Evolutionary conservation across 2,888 invertebrate species (phyloP), one percentile per base, ranked within the genome.

Genomic region (Campopleginae sp.): DNA sequence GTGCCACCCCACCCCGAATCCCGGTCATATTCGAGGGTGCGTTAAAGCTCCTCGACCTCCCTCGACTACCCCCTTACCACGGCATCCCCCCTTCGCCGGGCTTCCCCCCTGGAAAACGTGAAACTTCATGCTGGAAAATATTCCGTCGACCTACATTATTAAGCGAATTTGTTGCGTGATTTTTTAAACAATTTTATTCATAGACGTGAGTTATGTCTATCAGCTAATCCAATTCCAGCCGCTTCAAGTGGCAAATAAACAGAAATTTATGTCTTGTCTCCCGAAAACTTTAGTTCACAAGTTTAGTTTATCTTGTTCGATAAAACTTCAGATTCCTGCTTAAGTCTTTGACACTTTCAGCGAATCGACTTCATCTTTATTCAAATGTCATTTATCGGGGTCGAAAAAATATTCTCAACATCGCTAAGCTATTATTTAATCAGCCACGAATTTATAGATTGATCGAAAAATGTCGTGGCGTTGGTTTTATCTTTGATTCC

Each of bases 31-130:
- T 79, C 78, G 78, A 74, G 70, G 75, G 75, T 76, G 82, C 48
- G 79, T 70, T 48, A 61, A 80, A 70, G 71, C 75, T 71, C 63
- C 71, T 80, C 84, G 79, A 84, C 75, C 79, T 79, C 79, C 79
- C 79, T 74, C 61, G 23, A 51, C 70, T 51, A 44, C 23, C 66
- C 33, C 54, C 61, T 71, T 74, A 46, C 48, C 58, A 58, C 51
- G 54, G 10, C 44, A 4, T 19, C 46, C 70, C 61, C 46, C 70
- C 61, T n/a, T 58, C 31, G 19, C 44, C n/a, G n/a, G n/a, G n/a
- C n/a, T n/a, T n/a, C n/a, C n/a, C n/a, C n/a, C n/a, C 44, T 12
- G 44, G 19, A 33, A 65, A 48, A 51, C 48, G 68, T 68, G 1
- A 54, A 68, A 51, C 74, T 38, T 23, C 42, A 63, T 61, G 63